Conservation (phyloP, 1,140 invertebrate genomes). For the Pygmarrhopalites habei region DNA sequence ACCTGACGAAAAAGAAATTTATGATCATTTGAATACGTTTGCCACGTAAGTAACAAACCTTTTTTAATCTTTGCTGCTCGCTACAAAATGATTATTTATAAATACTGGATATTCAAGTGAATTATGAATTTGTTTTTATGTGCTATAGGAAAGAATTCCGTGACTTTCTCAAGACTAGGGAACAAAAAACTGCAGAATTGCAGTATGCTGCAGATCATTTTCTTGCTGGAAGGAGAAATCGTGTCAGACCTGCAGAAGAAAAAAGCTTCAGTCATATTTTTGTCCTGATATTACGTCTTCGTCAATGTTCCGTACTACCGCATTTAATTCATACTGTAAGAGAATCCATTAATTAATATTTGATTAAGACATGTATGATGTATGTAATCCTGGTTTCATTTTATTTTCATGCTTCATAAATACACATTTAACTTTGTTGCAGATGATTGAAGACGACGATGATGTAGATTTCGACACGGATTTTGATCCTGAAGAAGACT, state of each 20-base stretch:
- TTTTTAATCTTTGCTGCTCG: background rate
- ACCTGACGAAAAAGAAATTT: conserved; percentile 65
- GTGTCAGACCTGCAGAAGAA: background rate
- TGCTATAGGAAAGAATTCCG: conserved; percentile 37
- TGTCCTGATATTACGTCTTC: conserved; percentile 68
- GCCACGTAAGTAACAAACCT: conserved; percentile 42
- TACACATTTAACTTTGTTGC: conserved; percentile 25
- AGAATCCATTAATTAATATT: background rate
- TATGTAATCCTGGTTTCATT: too few relatives aligned
- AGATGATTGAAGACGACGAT: conserved; percentile 42
- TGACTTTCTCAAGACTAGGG: conserved; percentile 43
- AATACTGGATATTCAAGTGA: background rate
- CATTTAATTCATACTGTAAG: conserved; percentile 60
- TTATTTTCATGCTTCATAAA: conserved; percentile 1
- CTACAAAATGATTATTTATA: background rate
- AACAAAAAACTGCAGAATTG: conserved; percentile 40
- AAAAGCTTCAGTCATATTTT: conserved; percentile 55
- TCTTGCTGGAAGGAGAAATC: conserved; percentile 5
- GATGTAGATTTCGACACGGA: conserved; percentile 38
- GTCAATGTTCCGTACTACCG: conserved; percentile 84
- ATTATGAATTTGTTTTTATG: background rate
- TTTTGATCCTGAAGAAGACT: conserved; percentile 42
- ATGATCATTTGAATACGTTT: conserved; percentile 46
- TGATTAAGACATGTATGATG: too few relatives aligned
- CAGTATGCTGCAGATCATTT: conserved; percentile 17